Base-by-base conservation (phyloP, 30 jellyfish, hydroid and myxozoan genomes). In the Aurelia sp. region DNA sequence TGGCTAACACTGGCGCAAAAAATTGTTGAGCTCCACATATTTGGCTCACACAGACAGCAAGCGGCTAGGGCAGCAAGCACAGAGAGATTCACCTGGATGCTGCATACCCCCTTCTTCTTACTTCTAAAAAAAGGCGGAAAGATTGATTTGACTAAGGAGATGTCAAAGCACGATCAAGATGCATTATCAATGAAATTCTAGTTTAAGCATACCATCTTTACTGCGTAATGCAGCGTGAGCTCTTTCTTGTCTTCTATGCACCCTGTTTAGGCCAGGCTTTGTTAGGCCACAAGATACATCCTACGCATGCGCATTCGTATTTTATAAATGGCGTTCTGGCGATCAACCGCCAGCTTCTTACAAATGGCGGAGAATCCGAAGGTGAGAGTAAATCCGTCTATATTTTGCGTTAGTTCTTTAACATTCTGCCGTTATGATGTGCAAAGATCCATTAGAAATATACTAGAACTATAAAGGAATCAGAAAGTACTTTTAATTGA, bases 291-390 rank as follows among this genome's bases (percentile, higher is more conserved):
- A 73, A 10, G 52, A 18, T 44, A 27, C 61, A 53, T 20, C 50
- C 9, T 62, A 66, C 93, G 93, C 93, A 84, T 84, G 93, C 93
- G 93, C 66, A 64, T 51, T 16, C 11, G 20, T 11, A 50, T 5
- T 47, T 77, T 75, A 75, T 75, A 75, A 75, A 77, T 55, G 79
- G 76, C 85, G 78, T 72, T 44, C 93, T 35, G 62, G 47, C 84
- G 53, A 72, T 68, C 79, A 62, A 21, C 65, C 76, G 81, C 66
- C 93, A 76, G 84, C 84, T 76, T 64, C 77, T 52, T 48, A 71
- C 93, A 84, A 84, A 78, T 84, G 93, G 93, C 93, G 93, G 93
- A 84, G 48, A 62, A 84, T 61, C 82, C 87, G 81, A 72, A 84
- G 87, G 93, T 84, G 81, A 72, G 87, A 23, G 81, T 71, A n/a